Evolutionary conservation across 2,888 invertebrate genomes (phyloP).

Genomic region (Halictus ligatus): DNA sequence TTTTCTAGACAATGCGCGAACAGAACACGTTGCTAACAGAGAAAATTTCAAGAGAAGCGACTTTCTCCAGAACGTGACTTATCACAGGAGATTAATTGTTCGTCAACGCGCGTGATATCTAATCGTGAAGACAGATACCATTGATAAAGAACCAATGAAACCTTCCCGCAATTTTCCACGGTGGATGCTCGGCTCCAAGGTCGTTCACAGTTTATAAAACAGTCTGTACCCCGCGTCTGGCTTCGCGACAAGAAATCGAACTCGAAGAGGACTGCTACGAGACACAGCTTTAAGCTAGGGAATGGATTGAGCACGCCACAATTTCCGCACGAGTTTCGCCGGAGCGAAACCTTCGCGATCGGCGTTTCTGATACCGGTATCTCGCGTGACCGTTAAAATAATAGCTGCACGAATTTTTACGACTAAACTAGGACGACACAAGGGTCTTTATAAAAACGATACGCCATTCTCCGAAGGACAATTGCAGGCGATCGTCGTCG

Average conservation of each 20-base stretch:
- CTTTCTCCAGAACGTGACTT: not conserved
- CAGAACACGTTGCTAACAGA: not conserved
- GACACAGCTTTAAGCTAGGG: constrained; percentile 19
- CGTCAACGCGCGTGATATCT: not conserved
- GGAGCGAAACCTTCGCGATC: not conserved
- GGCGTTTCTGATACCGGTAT: not conserved
- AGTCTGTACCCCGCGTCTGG: not conserved
- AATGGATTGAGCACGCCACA: constrained; percentile 10
- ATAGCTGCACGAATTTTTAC: constrained; percentile 1
- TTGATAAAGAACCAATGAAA: not conserved
- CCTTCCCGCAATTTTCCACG: not conserved
- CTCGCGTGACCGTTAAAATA: not conserved
- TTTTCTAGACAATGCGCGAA: too few species aligned
- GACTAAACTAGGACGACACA: not conserved
- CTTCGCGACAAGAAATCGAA: constrained; percentile 7
- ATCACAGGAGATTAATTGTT: not conserved
- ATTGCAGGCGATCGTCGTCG: not conserved
- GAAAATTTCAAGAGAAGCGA: not conserved
- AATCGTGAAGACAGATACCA: not conserved
- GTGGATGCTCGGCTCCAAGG: not conserved
- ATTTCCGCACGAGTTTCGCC: not conserved
- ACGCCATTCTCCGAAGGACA: not conserved
- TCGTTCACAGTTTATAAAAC: not conserved
- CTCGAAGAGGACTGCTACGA: not conserved
- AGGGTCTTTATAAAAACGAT: not conserved